phyloP scores from a whole-genome alignment of 2,113 vertebrate species.

The Cyprinus carpio region DNA sequence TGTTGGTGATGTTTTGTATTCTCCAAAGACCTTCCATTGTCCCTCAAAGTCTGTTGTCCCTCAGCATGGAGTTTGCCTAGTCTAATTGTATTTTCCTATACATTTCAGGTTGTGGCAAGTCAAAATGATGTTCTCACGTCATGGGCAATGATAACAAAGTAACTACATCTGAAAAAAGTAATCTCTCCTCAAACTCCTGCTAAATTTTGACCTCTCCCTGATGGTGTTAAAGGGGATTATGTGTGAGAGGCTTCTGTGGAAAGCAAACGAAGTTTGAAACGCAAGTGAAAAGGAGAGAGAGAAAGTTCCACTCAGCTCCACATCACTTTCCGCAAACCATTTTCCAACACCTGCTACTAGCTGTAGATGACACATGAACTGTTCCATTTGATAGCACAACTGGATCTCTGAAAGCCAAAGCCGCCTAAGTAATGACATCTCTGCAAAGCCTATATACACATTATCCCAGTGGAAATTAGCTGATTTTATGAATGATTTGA shows the following conservation, averaged over 20 bases:
- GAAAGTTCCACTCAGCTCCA: conserved; percentile 53
- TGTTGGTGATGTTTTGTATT: background rate
- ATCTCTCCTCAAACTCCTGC: conserved; percentile 53
- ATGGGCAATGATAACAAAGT: background rate
- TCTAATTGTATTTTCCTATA: conserved; percentile 49
- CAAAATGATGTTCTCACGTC: background rate
- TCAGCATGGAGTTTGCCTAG: conserved; percentile 58
- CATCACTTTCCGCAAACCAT: conserved; percentile 62
- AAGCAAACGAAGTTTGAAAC: conserved; percentile 65
- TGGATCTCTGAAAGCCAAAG: conserved; percentile 36
- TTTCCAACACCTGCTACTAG: conserved; percentile 47
- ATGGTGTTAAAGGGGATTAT: conserved; percentile 17
- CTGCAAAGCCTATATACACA: conserved; percentile 44
- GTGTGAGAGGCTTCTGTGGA: conserved; percentile 5
- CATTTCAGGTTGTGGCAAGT: background rate
- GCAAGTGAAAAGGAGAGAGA: conserved; percentile 44
- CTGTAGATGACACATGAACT: conserved; percentile 57
- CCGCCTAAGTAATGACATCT: conserved; percentile 60
- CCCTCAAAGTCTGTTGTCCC: conserved; percentile 6
- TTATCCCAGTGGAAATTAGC: conserved; percentile 60
- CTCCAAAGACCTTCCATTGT: background rate
- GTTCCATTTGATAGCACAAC: conserved; percentile 57
- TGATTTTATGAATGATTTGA: conserved; percentile 66
- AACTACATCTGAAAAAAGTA: conserved; percentile 25
- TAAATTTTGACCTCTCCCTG: background rate